These are phyloP conservation scores for Bombus polaris DNA, from an alignment of 1,140 invertebrate genomes.

Conservation along the genomic window DNA sequence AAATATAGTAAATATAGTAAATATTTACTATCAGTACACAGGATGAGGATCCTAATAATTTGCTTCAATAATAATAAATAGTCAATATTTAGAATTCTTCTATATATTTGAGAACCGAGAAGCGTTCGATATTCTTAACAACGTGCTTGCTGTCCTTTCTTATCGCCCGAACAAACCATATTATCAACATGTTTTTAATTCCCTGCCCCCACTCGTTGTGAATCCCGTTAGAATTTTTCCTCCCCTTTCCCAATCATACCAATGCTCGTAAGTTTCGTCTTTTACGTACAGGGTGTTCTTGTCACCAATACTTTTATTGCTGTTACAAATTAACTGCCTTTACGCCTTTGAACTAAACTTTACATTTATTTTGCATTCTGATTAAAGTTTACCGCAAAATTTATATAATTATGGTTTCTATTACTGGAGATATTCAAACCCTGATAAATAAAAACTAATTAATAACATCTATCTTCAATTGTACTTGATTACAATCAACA, in stretches of 20 bases:
- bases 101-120: conserved; percentile 20
- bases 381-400: neutral
- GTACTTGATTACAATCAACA: neutral
- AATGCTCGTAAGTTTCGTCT: conserved; percentile 56
- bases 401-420: neutral
- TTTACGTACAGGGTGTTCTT: conserved; percentile 49
- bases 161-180: conserved; percentile 34
- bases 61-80: too few relatives aligned
- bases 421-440: neutral
- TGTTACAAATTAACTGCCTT: neutral
- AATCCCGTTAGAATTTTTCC: conserved; percentile 47
- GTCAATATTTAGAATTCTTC: conserved; percentile 41
- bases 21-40: too few relatives aligned
- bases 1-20: too few relatives aligned
- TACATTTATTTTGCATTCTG: neutral
- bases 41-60: too few relatives aligned
- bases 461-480: neutral
- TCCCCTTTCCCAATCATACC: conserved; percentile 56
- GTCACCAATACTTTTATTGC: neutral
- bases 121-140: conserved; percentile 19
- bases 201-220: conserved; percentile 10
- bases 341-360: too few relatives aligned
- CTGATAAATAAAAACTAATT: too few relatives aligned
- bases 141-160: conserved; percentile 38
- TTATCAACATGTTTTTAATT: conserved; percentile 57